Evolutionary conservation across 1,140 invertebrate species (phyloP).

Genomic region (Pararge aegeria): DNA sequence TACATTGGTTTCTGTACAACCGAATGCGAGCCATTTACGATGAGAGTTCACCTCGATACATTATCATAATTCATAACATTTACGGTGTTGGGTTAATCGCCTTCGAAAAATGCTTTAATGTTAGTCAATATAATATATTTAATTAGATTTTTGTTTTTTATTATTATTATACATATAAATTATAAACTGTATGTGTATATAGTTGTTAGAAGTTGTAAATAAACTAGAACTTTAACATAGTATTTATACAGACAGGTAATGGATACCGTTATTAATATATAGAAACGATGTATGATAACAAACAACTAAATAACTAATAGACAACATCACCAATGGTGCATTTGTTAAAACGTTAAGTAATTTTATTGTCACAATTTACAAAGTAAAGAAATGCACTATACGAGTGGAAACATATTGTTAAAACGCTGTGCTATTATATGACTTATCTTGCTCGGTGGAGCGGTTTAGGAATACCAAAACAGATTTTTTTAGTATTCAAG

Average conservation of each 20-base stretch:
- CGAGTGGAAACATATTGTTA: constrained; percentile 21
- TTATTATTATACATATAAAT: constrained; percentile 24
- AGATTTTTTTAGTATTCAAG: too few relatives aligned
- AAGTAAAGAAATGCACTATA: constrained; percentile 44
- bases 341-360: constrained; percentile 49
- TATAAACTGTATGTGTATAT: constrained; percentile 28
- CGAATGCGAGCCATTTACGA: background rate
- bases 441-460: too few relatives aligned
- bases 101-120: constrained; percentile 67
- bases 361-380: constrained; percentile 47
- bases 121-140: constrained; percentile 35
- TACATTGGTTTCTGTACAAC: background rate
- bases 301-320: constrained; percentile 14
- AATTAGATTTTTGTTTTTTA: constrained; percentile 42
- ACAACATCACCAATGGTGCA: constrained; percentile 34
- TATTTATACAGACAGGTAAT: constrained; percentile 35
- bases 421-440: background rate
- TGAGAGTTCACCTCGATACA: constrained; percentile 36
- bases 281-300: constrained; percentile 4
- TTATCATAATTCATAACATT: too few relatives aligned
- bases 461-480: too few relatives aligned
- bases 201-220: constrained; percentile 30
- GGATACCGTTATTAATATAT: constrained; percentile 15
- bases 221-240: constrained; percentile 35
- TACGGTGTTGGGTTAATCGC: constrained; percentile 64